Evolutionary conservation across 2,888 invertebrate species (phyloP).

Genomic region (Dromius quadrimaculatus): DNA sequence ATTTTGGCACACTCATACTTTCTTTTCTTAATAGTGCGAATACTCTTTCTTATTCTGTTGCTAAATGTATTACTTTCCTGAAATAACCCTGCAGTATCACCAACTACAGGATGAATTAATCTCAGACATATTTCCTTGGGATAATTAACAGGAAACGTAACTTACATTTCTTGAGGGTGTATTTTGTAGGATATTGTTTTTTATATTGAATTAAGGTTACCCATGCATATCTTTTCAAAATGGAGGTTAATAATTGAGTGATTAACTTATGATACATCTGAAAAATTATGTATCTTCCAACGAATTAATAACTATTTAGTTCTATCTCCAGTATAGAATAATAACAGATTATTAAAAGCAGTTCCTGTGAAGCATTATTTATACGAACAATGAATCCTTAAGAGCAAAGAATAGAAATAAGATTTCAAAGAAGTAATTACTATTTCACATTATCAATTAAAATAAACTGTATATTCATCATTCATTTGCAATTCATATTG

Average conservation of each 20-base stretch:
- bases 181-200: no score
- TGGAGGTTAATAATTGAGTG: background rate
- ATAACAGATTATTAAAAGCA: slow-evolving; percentile 1
- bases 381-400: slow-evolving; percentile 13
- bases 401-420: slow-evolving; percentile 1
- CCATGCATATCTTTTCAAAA: background rate
- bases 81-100: background rate
- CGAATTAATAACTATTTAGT: slow-evolving; percentile 24
- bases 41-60: background rate
- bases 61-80: background rate
- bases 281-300: no score
- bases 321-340: slow-evolving; percentile 9
- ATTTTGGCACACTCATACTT: background rate
- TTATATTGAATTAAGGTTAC: no score
- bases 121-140: no score
- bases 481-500: slow-evolving; percentile 24
- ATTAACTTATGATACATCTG: slow-evolving; percentile 13
- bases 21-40: slow-evolving; percentile 10
- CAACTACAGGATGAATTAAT: no score
- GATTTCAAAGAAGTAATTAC: slow-evolving; percentile 18
- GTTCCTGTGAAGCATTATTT: slow-evolving; percentile 23
- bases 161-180: no score
- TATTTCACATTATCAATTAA: slow-evolving; percentile 6
- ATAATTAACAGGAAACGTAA: no score
- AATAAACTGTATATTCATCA: slow-evolving; percentile 12